Evolutionary conservation across 1,140 invertebrate genomes (phyloP).

Genomic region (Trypoxylus dichotomus): DNA sequence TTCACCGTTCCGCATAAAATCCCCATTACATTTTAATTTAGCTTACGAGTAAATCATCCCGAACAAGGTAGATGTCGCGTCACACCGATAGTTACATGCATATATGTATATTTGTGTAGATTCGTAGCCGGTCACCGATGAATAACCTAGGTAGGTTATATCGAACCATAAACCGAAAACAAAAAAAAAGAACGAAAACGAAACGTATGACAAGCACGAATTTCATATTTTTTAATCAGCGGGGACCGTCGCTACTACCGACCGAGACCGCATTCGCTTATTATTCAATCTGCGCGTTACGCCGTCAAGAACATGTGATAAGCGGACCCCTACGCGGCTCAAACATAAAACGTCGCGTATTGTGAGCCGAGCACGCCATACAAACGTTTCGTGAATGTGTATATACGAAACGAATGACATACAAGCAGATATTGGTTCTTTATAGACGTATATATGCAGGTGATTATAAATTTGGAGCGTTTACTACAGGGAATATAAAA

Average conservation of each 20-base stretch:
- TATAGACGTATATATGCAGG: no score
- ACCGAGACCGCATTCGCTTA: not conserved
- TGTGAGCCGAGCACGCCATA: not conserved
- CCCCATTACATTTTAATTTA: not conserved
- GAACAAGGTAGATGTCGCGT: not conserved
- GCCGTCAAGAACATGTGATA: not conserved
- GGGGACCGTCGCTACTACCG: not conserved
- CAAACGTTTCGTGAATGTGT: not conserved
- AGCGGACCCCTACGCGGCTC: not conserved
- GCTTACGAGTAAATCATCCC: slow-evolving; percentile 1
- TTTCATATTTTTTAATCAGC: slow-evolving; percentile 7
- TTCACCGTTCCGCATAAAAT: not conserved
- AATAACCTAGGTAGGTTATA: no score
- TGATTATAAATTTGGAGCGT: no score
- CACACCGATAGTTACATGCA: not conserved
- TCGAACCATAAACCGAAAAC: no score
- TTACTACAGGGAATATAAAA: no score
- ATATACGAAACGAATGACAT: not conserved
- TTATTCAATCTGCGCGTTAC: slow-evolving; percentile 1
- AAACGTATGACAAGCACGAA: not conserved
- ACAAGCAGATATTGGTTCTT: not conserved
- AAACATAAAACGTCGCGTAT: not conserved
- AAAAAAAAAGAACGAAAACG: not conserved
- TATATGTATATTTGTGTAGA: not conserved
- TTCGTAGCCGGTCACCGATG: no score